Evolutionary conservation across 2,113 vertebrate genomes (phyloP), one percentile per base, ranked within the genome.

Genomic region (Macquaria ambigua): DNA sequence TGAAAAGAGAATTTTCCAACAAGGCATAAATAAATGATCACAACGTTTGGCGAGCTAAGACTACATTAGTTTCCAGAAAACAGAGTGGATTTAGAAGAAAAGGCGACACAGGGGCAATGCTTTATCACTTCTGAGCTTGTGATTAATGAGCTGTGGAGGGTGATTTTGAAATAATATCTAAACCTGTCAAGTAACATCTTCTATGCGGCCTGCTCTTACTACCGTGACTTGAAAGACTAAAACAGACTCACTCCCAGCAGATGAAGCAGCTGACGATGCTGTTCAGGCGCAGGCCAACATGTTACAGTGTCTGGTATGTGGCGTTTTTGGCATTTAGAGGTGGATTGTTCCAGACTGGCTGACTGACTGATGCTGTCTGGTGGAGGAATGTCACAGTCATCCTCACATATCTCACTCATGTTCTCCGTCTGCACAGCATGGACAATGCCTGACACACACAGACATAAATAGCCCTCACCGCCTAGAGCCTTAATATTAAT

Each of bases 401-500:
- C 75, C 83, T 86, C 90, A 66, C 86, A 84, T 74, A 82, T 87
- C 82, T 88, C 84, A 74, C 81, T 90, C 79, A 87, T 89, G 85
- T 82, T 88, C 87, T 87, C 90, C 25, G 55, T 91, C 84, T 90
- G 82, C 89, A 74, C 59, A 15, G 28, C 34, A 41, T 84, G 85
- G 86, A 93, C 90, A 89, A 87, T 89, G 87, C 72, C 83, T 85
- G 83, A 93, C 90, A 90, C 82, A 76, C 76, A 37, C 64, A 34
- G 88, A 87, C 92, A 84, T 87, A 94, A 94, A 94, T 94, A 94
- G 90, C 83, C 75, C 74, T 86, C 62, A 84, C 70, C 15, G 79
- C 90, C 90, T 25, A 72, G 63, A 92, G 90, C 88, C 82, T 90
- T 81, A 71, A 88, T 90, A 94, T 93, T 89, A 90, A 88, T 90